Evolutionary conservation across 1,140 invertebrate species (phyloP).

Genomic region (Polyergus mexicanus): DNA sequence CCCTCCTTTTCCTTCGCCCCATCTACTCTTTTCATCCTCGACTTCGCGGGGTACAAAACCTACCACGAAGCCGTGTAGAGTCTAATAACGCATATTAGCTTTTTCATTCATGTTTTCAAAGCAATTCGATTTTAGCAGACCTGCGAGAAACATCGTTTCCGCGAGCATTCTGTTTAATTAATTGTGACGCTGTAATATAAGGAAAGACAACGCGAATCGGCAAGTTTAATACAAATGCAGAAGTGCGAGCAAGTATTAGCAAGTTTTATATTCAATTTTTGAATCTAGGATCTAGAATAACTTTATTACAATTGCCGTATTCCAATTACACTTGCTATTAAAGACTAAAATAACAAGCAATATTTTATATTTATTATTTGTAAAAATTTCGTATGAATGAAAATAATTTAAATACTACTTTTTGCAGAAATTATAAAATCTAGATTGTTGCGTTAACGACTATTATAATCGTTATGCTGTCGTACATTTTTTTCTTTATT

Average conservation of each 20-base stretch:
- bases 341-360: not conserved
- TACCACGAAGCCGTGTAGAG: conserved; percentile 73
- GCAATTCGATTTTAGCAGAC: conserved; percentile 73
- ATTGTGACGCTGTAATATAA: not conserved
- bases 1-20: not conserved
- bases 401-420: not conserved
- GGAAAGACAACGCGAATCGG: not conserved
- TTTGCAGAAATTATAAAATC: too few species aligned
- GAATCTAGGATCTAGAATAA: not conserved
- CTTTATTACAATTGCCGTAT: not conserved
- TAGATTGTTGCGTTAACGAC: too few species aligned
- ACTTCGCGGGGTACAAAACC: conserved; percentile 80
- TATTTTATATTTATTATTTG: not conserved
- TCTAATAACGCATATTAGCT: conserved; percentile 84
- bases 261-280: not conserved
- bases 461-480: too few species aligned
- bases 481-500: not conserved
- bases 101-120: conserved; percentile 81
- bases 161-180: not conserved
- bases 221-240: not conserved
- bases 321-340: not conserved
- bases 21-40: conserved; percentile 55
- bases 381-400: not conserved
- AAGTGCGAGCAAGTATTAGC: not conserved
- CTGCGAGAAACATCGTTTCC: conserved; percentile 33